Conservation (phyloP, 2,888 invertebrate genomes). For the Machimus atricapillus region DNA sequence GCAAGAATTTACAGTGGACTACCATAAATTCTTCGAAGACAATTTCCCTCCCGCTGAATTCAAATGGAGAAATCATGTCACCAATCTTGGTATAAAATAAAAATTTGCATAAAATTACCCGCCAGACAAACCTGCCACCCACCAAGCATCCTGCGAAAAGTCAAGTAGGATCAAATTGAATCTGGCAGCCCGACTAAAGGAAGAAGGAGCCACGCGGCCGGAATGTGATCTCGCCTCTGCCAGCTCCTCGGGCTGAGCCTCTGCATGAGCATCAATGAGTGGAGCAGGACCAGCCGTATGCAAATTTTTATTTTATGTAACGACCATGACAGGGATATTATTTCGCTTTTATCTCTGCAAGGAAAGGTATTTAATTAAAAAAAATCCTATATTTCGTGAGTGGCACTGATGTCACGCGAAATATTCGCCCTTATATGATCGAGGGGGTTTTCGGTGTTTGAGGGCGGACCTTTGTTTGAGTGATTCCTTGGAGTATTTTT, state of each 20-base stretch:
- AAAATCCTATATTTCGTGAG: background rate
- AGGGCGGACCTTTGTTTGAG: background rate
- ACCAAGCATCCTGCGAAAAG: background rate
- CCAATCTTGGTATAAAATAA: slow-evolving; percentile 26
- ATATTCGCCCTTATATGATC: background rate
- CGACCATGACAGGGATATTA: slow-evolving; percentile 1
- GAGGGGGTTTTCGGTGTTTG: background rate
- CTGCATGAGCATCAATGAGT: background rate
- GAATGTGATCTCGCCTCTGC: background rate
- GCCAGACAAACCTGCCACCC: background rate
- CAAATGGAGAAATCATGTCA: slow-evolving; percentile 14
- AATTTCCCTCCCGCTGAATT: background rate
- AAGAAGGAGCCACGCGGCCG: background rate
- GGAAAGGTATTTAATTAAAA: slow-evolving; percentile 6
- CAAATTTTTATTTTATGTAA: slow-evolving; percentile 12
- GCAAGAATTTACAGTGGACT: slow-evolving; percentile 8
- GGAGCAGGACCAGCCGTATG: background rate
- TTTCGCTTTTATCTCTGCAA: background rate
- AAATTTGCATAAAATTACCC: slow-evolving; percentile 33
- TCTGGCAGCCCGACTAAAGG: background rate
- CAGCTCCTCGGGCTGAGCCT: background rate
- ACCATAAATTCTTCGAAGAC: slow-evolving; percentile 11
- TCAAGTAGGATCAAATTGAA: slow-evolving; percentile 34
- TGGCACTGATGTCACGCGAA: background rate
- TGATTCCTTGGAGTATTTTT: background rate